phyloP scores from a whole-genome alignment of 2,888 invertebrate species.

The Eurytoma californica region DNA sequence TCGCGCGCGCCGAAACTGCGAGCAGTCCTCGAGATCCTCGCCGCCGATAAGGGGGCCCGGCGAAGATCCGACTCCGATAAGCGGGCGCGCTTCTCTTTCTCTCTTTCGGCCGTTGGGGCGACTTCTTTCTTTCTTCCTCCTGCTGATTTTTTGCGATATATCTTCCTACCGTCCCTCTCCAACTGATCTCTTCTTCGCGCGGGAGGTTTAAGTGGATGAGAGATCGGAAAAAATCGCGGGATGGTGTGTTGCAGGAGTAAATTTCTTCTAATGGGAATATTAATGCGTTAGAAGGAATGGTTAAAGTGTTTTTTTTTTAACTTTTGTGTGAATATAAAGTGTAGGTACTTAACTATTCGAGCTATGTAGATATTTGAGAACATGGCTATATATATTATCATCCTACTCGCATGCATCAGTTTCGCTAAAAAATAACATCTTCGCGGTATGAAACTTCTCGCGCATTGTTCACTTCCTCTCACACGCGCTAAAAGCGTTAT shows the following conservation, averaged over 20 bases:
- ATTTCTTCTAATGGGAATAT: too few relatives aligned
- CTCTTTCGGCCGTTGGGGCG: not conserved
- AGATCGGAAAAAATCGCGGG: too few relatives aligned
- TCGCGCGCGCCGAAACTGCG: conserved; percentile 22
- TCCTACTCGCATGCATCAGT: too few relatives aligned
- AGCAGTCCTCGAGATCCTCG: conserved; percentile 34
- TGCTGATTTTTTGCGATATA: not conserved
- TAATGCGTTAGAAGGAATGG: too few relatives aligned
- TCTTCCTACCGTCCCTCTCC: not conserved
- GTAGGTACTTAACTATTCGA: too few relatives aligned
- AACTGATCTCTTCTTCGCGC: not conserved
- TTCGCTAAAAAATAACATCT: too few relatives aligned
- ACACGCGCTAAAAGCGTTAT: not conserved
- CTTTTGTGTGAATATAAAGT: too few relatives aligned
- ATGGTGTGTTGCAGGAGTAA: not conserved
- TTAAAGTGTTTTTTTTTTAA: too few relatives aligned
- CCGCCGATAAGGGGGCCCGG: conserved; percentile 28
- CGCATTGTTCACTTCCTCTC: not conserved
- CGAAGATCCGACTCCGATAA: conserved; percentile 36
- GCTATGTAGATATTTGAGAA: too few relatives aligned
- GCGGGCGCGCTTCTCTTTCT: not conserved
- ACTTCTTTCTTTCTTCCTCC: not conserved
- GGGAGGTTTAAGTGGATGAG: not conserved
- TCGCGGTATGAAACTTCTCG: too few relatives aligned
- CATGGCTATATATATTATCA: too few relatives aligned